Evolutionary conservation across 1,140 invertebrate genomes (phyloP).

Genomic region (Drosophila ambigua): DNA sequence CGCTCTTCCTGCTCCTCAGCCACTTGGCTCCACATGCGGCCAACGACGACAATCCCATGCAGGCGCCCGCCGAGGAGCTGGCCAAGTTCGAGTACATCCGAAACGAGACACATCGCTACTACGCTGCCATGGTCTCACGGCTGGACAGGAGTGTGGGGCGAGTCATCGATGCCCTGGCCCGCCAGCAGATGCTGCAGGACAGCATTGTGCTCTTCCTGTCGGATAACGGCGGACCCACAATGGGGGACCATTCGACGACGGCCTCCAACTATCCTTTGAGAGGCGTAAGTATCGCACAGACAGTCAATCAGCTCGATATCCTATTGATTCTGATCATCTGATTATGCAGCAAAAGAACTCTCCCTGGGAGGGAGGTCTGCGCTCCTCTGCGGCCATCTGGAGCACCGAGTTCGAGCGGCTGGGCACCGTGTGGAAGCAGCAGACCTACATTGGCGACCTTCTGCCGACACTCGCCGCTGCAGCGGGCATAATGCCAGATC

Average conservation of each 20-base stretch:
- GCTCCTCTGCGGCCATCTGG: conserved; percentile 92
- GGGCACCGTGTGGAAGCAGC: conserved; percentile 88
- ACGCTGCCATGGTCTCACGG: conserved; percentile 94
- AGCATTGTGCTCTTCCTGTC: conserved; percentile 89
- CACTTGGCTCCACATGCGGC: conserved; percentile 92
- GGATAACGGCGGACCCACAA: conserved; percentile 91
- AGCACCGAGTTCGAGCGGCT: conserved; percentile 86
- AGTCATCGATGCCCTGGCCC: conserved; percentile 88
- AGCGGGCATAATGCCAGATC: conserved; percentile 84
- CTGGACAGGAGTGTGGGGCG: conserved; percentile 93
- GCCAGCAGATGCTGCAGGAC: conserved; percentile 88
- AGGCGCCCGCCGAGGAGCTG: conserved; percentile 91
- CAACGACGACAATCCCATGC: conserved; percentile 88
- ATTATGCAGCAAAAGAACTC: conserved; percentile 88
- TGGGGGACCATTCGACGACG: conserved; percentile 88
- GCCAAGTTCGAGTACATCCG: conserved; percentile 90
- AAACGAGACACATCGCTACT: conserved; percentile 89
- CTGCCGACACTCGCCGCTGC: conserved; percentile 91
- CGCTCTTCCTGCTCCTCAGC: conserved; percentile 91
- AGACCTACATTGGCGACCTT: conserved; percentile 94
- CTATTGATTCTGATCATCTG: neutral
- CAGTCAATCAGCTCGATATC: neutral
- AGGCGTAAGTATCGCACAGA: conserved; percentile 86
- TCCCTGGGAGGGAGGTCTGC: conserved; percentile 94
- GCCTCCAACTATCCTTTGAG: conserved; percentile 95